These are phyloP conservation scores for Sitta carolinensis DNA, from an alignment of 2,797 vertebrate genomes.

Conservation along the genomic window DNA sequence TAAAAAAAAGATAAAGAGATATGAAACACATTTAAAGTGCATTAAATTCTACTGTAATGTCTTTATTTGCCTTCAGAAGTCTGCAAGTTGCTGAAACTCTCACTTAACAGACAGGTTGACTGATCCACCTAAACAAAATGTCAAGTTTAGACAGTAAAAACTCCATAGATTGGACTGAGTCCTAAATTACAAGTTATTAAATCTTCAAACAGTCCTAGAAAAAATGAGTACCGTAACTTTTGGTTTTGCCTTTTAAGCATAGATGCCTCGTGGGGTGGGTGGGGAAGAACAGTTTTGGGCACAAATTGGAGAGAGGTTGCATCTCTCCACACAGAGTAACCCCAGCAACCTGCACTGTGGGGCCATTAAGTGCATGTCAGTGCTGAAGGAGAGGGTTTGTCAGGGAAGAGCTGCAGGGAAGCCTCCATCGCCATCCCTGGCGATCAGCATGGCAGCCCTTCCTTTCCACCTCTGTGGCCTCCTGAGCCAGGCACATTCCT, in stretches of 20 bases:
- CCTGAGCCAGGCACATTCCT: not conserved
- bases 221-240: not conserved
- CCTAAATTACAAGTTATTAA: not conserved
- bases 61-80: not conserved
- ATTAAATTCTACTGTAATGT: not conserved
- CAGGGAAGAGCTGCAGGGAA: not conserved
- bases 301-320: not conserved
- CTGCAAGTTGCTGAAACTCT: not conserved
- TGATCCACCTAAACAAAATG: not conserved
- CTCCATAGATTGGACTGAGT: not conserved
- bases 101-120: not conserved
- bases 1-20: not conserved
- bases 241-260: not conserved
- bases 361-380: accelerated
- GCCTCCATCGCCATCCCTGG: accelerated
- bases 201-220: not conserved
- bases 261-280: not conserved
- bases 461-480: not conserved
- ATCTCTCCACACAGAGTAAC: not conserved
- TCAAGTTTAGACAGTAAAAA: not conserved
- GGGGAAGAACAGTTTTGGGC: not conserved
- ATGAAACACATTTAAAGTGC: not conserved
- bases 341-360: not conserved
- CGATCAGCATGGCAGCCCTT: not conserved
- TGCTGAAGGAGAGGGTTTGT: not conserved